Conservation (phyloP, 2,113 vertebrate genomes). For the Cichladusa arquata region DNA sequence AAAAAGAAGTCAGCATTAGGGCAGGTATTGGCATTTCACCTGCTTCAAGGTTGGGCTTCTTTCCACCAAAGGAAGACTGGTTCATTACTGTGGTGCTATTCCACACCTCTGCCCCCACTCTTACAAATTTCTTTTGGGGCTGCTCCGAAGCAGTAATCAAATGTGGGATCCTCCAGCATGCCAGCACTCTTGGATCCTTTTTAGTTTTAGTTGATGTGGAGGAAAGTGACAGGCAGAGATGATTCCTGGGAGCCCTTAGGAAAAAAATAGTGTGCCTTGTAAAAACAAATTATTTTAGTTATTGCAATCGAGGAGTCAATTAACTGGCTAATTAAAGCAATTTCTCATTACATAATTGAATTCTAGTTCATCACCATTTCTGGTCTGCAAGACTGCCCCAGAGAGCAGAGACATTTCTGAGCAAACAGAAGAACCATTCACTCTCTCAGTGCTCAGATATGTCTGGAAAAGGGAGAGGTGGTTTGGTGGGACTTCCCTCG, state of each 20-base stretch:
- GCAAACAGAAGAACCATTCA: accelerated
- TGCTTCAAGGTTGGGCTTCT: background rate
- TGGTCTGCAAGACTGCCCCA: background rate
- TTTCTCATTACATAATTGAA: conserved; percentile 68
- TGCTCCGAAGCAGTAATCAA: background rate
- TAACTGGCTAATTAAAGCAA: conserved; percentile 67
- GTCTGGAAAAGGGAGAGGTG: background rate
- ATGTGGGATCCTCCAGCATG: background rate
- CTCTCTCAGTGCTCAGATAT: accelerated
- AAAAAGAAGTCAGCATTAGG: background rate
- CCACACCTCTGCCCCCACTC: background rate
- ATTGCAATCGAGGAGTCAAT: conserved; percentile 54
- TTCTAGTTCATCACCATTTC: conserved; percentile 51
- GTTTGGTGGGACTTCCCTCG: background rate
- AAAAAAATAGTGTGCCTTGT: conserved; percentile 19
- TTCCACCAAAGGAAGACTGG: background rate
- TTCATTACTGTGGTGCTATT: background rate
- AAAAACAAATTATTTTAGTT: conserved; percentile 51
- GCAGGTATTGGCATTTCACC: background rate
- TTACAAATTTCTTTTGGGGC: background rate
- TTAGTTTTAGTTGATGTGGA: background rate
- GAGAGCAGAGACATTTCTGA: conserved; percentile 20
- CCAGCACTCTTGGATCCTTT: background rate
- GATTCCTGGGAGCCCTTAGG: conserved; percentile 4
- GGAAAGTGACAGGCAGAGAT: background rate